Evolutionary conservation across 2,888 invertebrate genomes (phyloP).

Genomic region (Habroteleia sp.): DNA sequence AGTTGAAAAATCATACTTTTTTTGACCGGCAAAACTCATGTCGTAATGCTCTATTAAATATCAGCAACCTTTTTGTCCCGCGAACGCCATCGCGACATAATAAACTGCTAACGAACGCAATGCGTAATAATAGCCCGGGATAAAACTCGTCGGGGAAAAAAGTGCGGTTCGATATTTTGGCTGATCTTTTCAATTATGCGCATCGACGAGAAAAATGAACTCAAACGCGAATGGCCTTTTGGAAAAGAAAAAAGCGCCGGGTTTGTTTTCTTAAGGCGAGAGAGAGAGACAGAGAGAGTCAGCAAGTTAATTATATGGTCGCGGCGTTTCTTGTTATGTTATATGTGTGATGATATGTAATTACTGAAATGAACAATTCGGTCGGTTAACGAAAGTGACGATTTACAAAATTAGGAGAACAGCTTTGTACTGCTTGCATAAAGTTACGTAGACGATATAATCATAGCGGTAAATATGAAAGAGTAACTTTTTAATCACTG

Average conservation of each 20-base stretch:
- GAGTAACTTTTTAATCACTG: too few species aligned
- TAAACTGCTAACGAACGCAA: constrained; percentile 15
- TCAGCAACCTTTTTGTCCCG: constrained; percentile 16
- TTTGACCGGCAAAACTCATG: constrained; percentile 2
- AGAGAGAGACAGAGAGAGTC: too few species aligned
- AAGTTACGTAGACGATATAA: too few species aligned
- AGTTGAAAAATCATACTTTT: constrained; percentile 44
- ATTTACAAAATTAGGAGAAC: constrained; percentile 31
- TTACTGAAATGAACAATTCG: constrained; percentile 27
- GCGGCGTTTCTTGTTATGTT: constrained; percentile 16
- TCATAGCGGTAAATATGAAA: too few species aligned
- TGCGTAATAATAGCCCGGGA: constrained; percentile 19
- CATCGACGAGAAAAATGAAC: constrained; percentile 16
- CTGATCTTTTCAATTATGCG: constrained; percentile 11
- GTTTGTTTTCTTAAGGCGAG: constrained; percentile 16
- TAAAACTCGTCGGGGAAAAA: constrained; percentile 6
- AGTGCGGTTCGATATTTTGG: constrained; percentile 3
- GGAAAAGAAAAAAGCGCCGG: constrained; percentile 10
- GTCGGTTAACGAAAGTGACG: constrained; percentile 16
- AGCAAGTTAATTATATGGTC: constrained; percentile 26
- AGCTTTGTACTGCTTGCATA: too few species aligned
- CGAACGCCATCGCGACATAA: constrained; percentile 19
- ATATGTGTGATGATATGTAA: constrained; percentile 21
- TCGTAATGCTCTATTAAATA: constrained; percentile 35
- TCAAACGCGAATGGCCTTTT: constrained; percentile 15